Conservation (phyloP, 2,113 vertebrate genomes). For the Guaruba guarouba region DNA sequence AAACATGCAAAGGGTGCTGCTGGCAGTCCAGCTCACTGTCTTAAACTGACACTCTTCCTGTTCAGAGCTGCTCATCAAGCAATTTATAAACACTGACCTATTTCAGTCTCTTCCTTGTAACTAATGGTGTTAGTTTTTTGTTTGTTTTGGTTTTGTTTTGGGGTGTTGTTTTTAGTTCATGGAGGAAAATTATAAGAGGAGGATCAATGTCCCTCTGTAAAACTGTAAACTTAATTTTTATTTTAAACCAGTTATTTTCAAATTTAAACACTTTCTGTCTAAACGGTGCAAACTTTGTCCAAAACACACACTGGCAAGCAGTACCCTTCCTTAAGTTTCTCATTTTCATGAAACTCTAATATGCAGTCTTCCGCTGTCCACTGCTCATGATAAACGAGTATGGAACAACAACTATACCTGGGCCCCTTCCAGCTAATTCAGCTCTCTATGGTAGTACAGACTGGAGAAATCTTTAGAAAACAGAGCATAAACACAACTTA, state of each 20-base stretch:
- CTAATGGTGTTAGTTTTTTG: background rate
- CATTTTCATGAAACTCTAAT: background rate
- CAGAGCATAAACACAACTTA: background rate
- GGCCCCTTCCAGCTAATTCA: background rate
- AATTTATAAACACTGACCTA: background rate
- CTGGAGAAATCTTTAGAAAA: background rate
- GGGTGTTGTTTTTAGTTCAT: accelerated
- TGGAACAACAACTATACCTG: background rate
- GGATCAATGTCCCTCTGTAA: accelerated
- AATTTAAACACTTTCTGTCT: background rate
- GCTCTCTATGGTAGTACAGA: background rate
- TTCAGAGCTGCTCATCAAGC: background rate
- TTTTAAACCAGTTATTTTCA: background rate
- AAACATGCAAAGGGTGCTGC: background rate
- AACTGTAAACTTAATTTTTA: background rate
- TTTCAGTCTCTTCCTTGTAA: background rate
- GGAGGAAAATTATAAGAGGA: background rate
- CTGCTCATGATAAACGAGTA: background rate
- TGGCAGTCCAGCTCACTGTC: background rate
- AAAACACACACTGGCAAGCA: background rate
- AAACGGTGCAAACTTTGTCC: background rate
- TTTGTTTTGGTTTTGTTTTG: background rate
- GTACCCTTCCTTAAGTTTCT: background rate
- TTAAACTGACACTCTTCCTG: background rate
- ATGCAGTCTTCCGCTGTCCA: background rate